phyloP scores from a whole-genome alignment of 2,888 invertebrate genomes.

The Agrilus mali region DNA sequence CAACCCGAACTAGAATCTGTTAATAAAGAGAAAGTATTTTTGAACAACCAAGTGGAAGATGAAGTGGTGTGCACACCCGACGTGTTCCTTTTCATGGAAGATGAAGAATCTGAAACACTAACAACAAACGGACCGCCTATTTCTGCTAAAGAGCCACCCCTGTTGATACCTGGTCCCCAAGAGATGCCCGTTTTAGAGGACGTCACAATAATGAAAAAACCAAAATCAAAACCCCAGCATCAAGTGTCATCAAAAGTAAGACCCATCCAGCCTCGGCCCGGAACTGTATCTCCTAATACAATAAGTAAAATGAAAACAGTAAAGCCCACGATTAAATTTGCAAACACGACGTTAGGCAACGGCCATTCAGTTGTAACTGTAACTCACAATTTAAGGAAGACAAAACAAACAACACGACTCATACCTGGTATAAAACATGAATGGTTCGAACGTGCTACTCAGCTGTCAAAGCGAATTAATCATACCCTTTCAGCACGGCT shows the following conservation, averaged over 20 bases:
- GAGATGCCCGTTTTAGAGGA: too few relatives aligned
- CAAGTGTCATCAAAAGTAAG: background rate
- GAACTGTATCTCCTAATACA: too few relatives aligned
- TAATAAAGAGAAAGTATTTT: background rate
- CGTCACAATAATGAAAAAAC: too few relatives aligned
- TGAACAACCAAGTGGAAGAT: slow-evolving; percentile 26
- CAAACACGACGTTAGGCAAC: too few relatives aligned
- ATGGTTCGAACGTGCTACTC: slow-evolving; percentile 46
- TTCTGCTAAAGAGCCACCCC: background rate
- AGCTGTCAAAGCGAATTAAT: slow-evolving; percentile 43
- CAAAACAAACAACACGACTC: slow-evolving; percentile 5
- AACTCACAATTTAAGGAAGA: background rate
- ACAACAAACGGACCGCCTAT: background rate
- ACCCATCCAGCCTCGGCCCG: background rate
- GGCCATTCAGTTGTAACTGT: background rate
- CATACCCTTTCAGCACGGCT: slow-evolving; percentile 42
- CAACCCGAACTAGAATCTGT: too few relatives aligned
- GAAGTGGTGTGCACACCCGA: slow-evolving; percentile 53
- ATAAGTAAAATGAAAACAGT: too few relatives aligned
- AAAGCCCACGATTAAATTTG: too few relatives aligned
- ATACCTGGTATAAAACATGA: slow-evolving; percentile 28
- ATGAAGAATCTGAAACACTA: slow-evolving; percentile 6
- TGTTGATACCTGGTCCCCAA: background rate
- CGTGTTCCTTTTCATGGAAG: slow-evolving; percentile 21
- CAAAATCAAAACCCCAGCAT: background rate